Evolutionary conservation across 2,797 vertebrate species (phyloP), one percentile per base, ranked within the genome.

Genomic region (Leptoclinus maculatus): DNA sequence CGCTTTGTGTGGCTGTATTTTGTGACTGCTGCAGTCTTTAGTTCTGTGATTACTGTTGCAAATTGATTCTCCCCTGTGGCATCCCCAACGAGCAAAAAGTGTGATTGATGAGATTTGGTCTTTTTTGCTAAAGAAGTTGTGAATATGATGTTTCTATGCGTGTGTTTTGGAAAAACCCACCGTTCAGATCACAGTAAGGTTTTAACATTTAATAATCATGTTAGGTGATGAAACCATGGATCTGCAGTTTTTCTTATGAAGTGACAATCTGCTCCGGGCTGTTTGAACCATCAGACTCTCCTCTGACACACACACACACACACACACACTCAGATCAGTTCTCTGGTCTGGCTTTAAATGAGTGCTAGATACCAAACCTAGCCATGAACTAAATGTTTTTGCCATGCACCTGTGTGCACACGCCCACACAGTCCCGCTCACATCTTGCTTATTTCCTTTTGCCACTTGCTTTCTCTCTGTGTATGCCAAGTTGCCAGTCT

Each of bases 61-160:
- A 79, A 90, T 70, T 58, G 36, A 81, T 83, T 78, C 54, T 57
- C 76, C 81, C 70, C 16, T 19, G 43, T 78, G 64, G 71, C 69
- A 73, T 72, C 38, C 38, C 65, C 51, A 60, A 58, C 39, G 32
- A 78, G 64, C 2, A 25, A 73, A 78, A 71, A 51, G 65, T 57
- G 62, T 80, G 79, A 90, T 75, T 76, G 72, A 86, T 78, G 45
- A 74, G 67, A 82, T 78, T 36, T 76, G 59, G 57, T 74, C 45
- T 83, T 21, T 45, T 7, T 5, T 39, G 32, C 5, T 36, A 34
- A 74, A 66, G 39, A 79, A 43, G 36, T 21, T 60, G 73, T 71
- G 57, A 73, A 69, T 71, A 66, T 43, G 32, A 71, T 60, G 51
- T 58, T 60, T 84, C 32, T 73, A 13, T 80, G 19, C 13, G 41